A percentile compares a stretch with the other conserved stretches of the same genome.
Conservation (phyloP, 1,140 invertebrate species). For the Ips nitidus region DNA sequence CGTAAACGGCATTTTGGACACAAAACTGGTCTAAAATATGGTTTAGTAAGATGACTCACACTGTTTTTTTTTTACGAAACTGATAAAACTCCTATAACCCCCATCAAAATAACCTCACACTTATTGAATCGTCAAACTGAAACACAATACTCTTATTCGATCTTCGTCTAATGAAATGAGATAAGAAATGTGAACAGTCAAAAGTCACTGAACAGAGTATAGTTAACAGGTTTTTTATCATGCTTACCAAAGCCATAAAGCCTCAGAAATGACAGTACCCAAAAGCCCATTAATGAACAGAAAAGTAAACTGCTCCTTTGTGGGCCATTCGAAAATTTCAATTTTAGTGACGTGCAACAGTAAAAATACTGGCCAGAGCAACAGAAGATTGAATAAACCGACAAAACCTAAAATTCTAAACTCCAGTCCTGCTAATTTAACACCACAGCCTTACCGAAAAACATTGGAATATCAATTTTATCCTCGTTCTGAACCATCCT, state of each 20-base stretch:
- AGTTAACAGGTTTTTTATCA: not conserved
- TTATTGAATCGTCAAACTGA: too few relatives aligned
- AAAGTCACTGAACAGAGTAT: too few relatives aligned
- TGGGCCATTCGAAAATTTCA: slow-evolving; percentile 83
- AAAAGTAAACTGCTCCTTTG: slow-evolving; percentile 72
- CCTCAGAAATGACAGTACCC: slow-evolving; percentile 83
- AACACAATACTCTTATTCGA: too few relatives aligned
- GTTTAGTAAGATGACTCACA: too few relatives aligned
- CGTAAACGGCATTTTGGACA: too few relatives aligned
- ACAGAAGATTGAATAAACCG: slow-evolving; percentile 77
- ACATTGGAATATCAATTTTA: slow-evolving; percentile 86
- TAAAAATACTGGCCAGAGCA: slow-evolving; percentile 86
- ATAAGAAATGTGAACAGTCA: too few relatives aligned
- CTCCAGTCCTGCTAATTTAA: not conserved
- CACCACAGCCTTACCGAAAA: slow-evolving; percentile 71
- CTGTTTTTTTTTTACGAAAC: too few relatives aligned
- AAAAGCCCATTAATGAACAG: slow-evolving; percentile 83
- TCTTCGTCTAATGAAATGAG: too few relatives aligned
- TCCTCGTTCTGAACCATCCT: slow-evolving; percentile 83
- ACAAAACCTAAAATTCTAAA: slow-evolving; percentile 69
- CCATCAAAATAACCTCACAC: too few relatives aligned
- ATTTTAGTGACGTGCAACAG: slow-evolving; percentile 75
- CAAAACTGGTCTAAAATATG: too few relatives aligned
- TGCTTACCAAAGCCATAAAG: slow-evolving; percentile 81
- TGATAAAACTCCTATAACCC: too few relatives aligned